Percentiles rank a stretch among this genome's conserved stretches.
Conservation (phyloP, 2,113 vertebrate genomes). For the Antechinus flavipes region DNA sequence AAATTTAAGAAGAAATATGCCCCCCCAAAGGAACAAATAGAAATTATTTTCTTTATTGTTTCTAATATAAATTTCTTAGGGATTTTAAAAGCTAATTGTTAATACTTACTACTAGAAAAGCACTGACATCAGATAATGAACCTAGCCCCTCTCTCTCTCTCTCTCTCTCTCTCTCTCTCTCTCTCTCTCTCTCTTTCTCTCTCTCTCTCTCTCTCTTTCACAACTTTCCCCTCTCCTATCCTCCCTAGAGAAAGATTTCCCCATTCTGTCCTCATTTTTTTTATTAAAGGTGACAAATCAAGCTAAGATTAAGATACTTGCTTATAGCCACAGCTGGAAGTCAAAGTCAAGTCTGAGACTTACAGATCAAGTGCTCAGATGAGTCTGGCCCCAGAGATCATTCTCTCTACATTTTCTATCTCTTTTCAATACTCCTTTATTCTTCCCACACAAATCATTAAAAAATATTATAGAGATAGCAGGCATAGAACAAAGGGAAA, state of each 20-base stretch:
- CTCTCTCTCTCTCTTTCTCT: no score
- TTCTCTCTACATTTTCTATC: neutral
- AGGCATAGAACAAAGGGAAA: neutral
- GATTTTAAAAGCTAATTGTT: conserved; percentile 57
- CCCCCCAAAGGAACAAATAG: conserved; percentile 29
- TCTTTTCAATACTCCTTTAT: neutral
- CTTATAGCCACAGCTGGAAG: neutral
- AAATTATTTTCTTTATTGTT: conserved; percentile 45
- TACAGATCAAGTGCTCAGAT: neutral
- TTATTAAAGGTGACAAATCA: conserved; percentile 41
- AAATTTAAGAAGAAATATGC: conserved; percentile 37
- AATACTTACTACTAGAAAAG: conserved; percentile 32
- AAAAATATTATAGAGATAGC: neutral
- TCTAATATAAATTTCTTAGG: conserved; percentile 46
- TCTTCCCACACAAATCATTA: neutral
- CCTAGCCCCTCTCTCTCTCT: neutral
- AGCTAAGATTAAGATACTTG: conserved; percentile 1
- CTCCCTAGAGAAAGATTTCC: neutral
- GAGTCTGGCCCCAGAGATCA: neutral
- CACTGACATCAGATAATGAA: conserved; percentile 40
- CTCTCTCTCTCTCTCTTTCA: neutral
- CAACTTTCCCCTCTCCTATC: neutral
- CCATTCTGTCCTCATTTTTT: conserved; percentile 34
- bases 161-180: no score
- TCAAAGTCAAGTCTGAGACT: conserved; percentile 21